Evolutionary conservation across 2,113 vertebrate genomes (phyloP), one percentile per base, ranked within the genome.

Genomic region (Malurus elegans): DNA sequence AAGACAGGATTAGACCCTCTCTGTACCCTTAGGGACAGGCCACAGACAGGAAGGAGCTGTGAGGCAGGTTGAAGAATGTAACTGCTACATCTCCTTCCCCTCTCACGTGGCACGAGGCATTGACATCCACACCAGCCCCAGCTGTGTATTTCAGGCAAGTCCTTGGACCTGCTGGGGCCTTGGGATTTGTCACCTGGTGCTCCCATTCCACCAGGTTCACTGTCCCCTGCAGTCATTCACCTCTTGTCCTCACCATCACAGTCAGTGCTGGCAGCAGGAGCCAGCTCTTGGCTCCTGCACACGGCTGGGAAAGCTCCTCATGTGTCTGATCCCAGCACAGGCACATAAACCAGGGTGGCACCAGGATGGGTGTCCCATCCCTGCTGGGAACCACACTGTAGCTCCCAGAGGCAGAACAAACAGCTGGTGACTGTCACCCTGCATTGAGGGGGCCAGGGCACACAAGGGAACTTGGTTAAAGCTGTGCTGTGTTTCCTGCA

Each of bases 61-160:
- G 53, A 78, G 84, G 58, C 36, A 69, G 24, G 10, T 19, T 71
- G 32, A 71, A 20, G 20, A n/a, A 51, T 20, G 67, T 36, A 54
- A 26, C 45, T 17, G 15, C 75, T 47, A 4, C 18, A 15, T n/a
- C 42, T 64, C 18, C 29, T 58, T 70, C 31, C 12, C 16, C 26
- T 42, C 44, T 44, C 2, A 1, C 10, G 2, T 6, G 18, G 64
- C 64, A 66, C 0, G 1, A 70, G 36, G 64, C 36, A 18, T 0
- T 47, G 50, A 73, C 4, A 16, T 21, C 40, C 48, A 32, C 2
- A 5, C 8, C 9, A 26, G 23, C 36, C 54, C 17, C 53, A 36
- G 32, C 5, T 0, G 0, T 18, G 54, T 13, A 9, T 10, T 29
- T 14, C 1, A 0, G 53, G 28, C 57, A 44, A 32, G 75, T 64